phyloP scores from a whole-genome alignment of 1,140 invertebrate genomes.

The Myzus persicae region DNA sequence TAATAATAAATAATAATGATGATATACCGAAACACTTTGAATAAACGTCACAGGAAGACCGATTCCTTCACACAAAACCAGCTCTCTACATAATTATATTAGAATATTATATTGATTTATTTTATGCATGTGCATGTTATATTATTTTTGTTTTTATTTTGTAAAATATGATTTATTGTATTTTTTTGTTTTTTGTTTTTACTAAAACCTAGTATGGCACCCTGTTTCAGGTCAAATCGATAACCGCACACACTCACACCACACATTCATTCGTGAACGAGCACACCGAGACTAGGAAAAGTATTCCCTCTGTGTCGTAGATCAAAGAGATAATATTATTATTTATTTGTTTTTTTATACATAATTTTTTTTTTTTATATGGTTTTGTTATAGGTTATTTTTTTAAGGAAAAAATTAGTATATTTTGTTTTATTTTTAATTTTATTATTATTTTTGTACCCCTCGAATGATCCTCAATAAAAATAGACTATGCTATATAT shows the following conservation, averaged over 20 bases:
- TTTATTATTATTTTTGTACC: conserved; percentile 54
- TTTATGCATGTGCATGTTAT: conserved; percentile 27
- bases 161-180: conserved; percentile 33
- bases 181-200: conserved; percentile 12
- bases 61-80: neutral
- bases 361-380: conserved; percentile 42
- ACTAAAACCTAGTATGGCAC: neutral
- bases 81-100: neutral
- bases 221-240: conserved; percentile 56
- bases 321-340: conserved; percentile 56
- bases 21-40: neutral
- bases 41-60: neutral
- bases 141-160: neutral
- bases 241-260: neutral
- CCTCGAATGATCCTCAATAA: conserved; percentile 57
- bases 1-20: no score
- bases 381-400: conserved; percentile 51
- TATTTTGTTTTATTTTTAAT: conserved; percentile 58
- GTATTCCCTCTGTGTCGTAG: conserved; percentile 40
- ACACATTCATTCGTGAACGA: conserved; percentile 6
- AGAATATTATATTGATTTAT: conserved; percentile 19
- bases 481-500: conserved; percentile 13
- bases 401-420: conserved; percentile 42
- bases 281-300: conserved; percentile 42
- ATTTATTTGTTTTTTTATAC: conserved; percentile 56